Percentiles rank a stretch among this genome's conserved stretches.
These are phyloP conservation scores for Metalampra italica DNA, from an alignment of 2,888 invertebrate genomes.

Conservation along the genomic window DNA sequence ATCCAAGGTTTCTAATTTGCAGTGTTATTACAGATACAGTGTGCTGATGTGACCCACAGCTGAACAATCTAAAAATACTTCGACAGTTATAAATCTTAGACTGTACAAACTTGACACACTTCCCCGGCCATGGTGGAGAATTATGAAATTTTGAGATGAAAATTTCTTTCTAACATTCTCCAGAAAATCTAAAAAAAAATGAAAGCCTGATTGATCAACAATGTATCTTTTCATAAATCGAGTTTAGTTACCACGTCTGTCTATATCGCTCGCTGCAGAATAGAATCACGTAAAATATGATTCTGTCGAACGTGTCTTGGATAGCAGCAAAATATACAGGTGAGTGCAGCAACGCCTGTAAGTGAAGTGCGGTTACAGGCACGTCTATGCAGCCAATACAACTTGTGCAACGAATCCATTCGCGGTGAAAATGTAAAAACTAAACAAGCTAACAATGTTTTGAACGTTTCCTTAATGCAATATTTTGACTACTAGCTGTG, in stretches of 20 bases:
- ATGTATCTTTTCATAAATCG: neutral
- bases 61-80: too few species aligned
- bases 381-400: slow-evolving; percentile 30
- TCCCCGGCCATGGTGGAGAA: too few species aligned
- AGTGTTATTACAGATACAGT: too few species aligned
- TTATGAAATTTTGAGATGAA: too few species aligned
- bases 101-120: too few species aligned
- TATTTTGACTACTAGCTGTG: too few species aligned
- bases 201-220: neutral
- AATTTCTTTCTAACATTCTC: too few species aligned
- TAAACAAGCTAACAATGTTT: neutral
- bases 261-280: slow-evolving; percentile 35
- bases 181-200: neutral
- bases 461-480: neutral
- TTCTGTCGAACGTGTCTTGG: slow-evolving; percentile 61
- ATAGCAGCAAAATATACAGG: slow-evolving; percentile 12
- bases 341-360: slow-evolving; percentile 32
- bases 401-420: slow-evolving; percentile 21
- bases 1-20: too few species aligned
- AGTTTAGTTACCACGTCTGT: slow-evolving; percentile 14
- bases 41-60: too few species aligned
- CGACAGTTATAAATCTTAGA: too few species aligned
- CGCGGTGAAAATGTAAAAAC: slow-evolving; percentile 5
- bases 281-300: slow-evolving; percentile 72
- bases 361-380: slow-evolving; percentile 35